These are phyloP conservation scores for Crioceris asparagi DNA, from an alignment of 2,888 invertebrate genomes.

Conservation along the genomic window DNA sequence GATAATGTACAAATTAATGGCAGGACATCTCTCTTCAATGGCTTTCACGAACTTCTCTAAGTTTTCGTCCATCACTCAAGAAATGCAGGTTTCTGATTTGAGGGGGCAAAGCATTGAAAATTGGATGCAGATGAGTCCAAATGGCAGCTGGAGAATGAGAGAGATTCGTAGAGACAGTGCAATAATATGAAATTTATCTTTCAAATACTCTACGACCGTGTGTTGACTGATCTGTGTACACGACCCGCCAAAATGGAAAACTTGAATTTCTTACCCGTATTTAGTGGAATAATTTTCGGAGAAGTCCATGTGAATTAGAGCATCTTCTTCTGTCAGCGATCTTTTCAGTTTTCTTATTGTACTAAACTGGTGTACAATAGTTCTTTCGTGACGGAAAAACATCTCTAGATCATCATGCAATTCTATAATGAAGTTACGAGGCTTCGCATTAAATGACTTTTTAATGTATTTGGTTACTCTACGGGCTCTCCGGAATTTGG, in stretches of 20 bases:
- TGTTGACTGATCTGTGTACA: constrained; percentile 12
- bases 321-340: constrained; percentile 19
- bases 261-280: constrained; percentile 27
- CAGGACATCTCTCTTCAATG: background rate
- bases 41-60: background rate
- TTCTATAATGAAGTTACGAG: constrained; percentile 1
- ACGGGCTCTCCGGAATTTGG: constrained; percentile 2
- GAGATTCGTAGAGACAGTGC: constrained; percentile 6
- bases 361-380: constrained; percentile 5
- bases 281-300: constrained; percentile 28
- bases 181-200: constrained; percentile 1
- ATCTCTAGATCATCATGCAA: constrained; percentile 3
- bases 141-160: constrained; percentile 21
- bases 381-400: constrained; percentile 3
- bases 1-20: background rate
- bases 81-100: constrained; percentile 6
- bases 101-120: constrained; percentile 5
- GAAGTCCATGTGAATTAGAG: constrained; percentile 27
- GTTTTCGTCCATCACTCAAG: constrained; percentile 8
- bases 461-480: constrained; percentile 3
- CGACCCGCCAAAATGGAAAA: constrained; percentile 29
- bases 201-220: constrained; percentile 4
- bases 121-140: constrained; percentile 8
- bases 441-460: constrained; percentile 2
- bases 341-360: constrained; percentile 16